Evolutionary conservation across 2,888 invertebrate species (phyloP).

Genomic region (Pseudococcus longispinus): DNA sequence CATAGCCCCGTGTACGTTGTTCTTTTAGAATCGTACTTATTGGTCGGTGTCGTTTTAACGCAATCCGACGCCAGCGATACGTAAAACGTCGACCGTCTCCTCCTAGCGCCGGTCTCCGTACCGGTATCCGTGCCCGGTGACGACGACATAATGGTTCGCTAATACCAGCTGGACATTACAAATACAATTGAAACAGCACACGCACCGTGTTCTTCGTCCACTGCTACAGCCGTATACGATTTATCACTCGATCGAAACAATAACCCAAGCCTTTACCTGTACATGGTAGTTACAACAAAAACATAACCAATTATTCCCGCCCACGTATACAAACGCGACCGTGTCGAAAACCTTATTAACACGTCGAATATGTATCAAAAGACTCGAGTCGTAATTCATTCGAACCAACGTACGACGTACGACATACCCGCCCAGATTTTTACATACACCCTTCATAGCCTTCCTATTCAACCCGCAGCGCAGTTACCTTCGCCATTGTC

Average conservation of each 20-base stretch:
- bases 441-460: background rate
- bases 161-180: background rate
- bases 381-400: background rate
- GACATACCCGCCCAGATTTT: background rate
- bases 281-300: background rate
- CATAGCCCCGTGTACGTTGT: background rate
- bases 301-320: conserved; percentile 8
- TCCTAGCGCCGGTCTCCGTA: conserved; percentile 62
- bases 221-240: background rate
- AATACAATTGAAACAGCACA: background rate
- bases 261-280: background rate
- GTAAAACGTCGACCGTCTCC: conserved; percentile 78
- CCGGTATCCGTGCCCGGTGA: conserved; percentile 6
- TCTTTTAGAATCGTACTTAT: conserved; percentile 1
- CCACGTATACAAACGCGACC: conserved; percentile 17
- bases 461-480: background rate
- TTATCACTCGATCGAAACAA: background rate
- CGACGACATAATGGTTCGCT: background rate
- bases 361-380: conserved; percentile 23
- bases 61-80: conserved; percentile 72
- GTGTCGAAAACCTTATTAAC: conserved; percentile 26
- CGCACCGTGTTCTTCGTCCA: background rate
- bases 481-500: background rate
- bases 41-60: conserved; percentile 32
- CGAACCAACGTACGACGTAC: background rate